Evolutionary conservation across 2,797 vertebrate genomes (phyloP).

Genomic region (Cheirogaleus major): DNA sequence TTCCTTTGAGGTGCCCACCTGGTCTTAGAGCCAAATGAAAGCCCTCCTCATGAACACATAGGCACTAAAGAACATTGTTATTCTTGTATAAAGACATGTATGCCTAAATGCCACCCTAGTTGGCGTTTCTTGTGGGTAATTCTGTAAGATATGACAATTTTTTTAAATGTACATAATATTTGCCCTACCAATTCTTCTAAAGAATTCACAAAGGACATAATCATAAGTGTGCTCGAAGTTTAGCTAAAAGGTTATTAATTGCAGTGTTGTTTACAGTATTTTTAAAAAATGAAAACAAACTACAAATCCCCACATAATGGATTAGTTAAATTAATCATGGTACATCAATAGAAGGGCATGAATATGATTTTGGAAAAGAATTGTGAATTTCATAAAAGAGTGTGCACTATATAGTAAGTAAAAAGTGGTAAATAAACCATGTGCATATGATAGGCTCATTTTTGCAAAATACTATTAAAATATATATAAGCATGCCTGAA

Average conservation of each 20-base stretch:
- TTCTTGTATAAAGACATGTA: not conserved
- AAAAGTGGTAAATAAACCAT: not conserved
- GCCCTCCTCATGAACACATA: not conserved
- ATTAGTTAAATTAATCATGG: not conserved
- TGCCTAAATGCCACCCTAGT: not conserved
- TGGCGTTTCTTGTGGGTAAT: not conserved
- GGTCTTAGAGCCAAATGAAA: not conserved
- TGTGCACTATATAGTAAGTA: not conserved
- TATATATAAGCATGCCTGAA: not conserved
- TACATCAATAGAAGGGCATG: not conserved
- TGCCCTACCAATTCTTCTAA: not conserved
- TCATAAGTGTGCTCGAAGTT: not conserved
- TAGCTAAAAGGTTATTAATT: not conserved
- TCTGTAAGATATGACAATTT: not conserved
- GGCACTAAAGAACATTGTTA: not conserved
- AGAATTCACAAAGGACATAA: not conserved
- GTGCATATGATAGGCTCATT: not conserved
- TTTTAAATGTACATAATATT: not conserved
- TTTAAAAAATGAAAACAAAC: constrained; percentile 20
- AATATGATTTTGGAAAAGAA: not conserved
- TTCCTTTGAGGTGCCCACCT: not conserved
- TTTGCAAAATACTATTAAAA: constrained; percentile 37
- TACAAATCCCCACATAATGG: not conserved
- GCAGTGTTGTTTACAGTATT: not conserved
- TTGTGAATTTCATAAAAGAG: not conserved